A percentile compares a stretch with the other conserved stretches of the same genome.
phyloP scores from a whole-genome alignment of 1,140 invertebrate genomes.

The Drosophila miranda region DNA sequence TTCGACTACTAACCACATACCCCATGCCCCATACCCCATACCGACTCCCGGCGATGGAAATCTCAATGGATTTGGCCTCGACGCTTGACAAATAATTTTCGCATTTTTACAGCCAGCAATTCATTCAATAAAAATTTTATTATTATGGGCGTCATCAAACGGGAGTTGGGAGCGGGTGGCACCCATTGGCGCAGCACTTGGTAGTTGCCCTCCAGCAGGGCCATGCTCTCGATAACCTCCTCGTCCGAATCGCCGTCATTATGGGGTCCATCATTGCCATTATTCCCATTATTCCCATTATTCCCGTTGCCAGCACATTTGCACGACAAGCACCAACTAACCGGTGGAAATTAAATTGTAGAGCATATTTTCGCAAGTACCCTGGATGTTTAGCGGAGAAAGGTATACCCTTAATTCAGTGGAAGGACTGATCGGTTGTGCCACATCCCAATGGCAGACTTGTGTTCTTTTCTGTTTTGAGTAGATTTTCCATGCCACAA shows the following conservation, averaged over 20 bases:
- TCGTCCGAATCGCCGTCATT: conserved; percentile 78
- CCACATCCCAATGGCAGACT: no score
- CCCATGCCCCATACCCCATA: conserved; percentile 5
- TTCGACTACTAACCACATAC: conserved; percentile 8
- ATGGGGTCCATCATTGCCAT: conserved; percentile 26
- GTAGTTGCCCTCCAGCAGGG: conserved; percentile 81
- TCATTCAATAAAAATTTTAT: conserved; percentile 78
- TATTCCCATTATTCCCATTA: conserved; percentile 44
- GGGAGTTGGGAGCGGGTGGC: conserved; percentile 78
- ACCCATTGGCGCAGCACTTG: conserved; percentile 80
- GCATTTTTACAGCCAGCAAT: conserved; percentile 62
- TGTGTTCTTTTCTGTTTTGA: no score
- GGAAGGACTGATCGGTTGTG: no score
- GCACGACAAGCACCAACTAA: conserved; percentile 34
- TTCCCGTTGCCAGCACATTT: conserved; percentile 39
- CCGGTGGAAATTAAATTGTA: conserved; percentile 34
- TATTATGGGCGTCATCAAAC: conserved; percentile 71
- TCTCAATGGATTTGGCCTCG: conserved; percentile 72
- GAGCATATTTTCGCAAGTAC: conserved; percentile 13
- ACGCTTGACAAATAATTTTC: conserved; percentile 47
- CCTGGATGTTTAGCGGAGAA: not conserved
- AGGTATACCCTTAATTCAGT: no score
- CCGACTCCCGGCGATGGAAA: conserved; percentile 3
- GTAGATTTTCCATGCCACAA: no score
- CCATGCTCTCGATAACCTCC: conserved; percentile 81